Percentiles rank a stretch among this genome's conserved stretches.
phyloP scores from a whole-genome alignment of 2,888 invertebrate species.

The Polydrusus cervinus region DNA sequence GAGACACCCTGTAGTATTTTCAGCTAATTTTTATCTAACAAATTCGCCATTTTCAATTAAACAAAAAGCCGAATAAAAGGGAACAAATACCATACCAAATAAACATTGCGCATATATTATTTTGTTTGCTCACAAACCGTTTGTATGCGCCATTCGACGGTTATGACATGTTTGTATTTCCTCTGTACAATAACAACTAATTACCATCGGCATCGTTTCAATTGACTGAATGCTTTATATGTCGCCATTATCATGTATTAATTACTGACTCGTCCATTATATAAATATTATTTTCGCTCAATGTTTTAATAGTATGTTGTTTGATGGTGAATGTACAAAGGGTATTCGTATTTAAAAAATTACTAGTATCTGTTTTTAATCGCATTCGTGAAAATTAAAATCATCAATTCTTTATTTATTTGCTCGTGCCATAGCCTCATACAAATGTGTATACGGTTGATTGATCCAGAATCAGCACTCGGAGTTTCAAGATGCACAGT shows the following conservation, averaged over 20 bases:
- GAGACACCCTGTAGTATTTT: too few relatives aligned
- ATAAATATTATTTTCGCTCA: slow-evolving; percentile 29
- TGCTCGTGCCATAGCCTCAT: too few relatives aligned
- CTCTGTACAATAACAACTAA: slow-evolving; percentile 68
- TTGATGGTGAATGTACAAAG: slow-evolving; percentile 11
- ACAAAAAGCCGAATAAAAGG: slow-evolving; percentile 27
- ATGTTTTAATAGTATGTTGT: slow-evolving; percentile 19
- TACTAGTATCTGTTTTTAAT: too few relatives aligned
- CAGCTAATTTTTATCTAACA: neutral
- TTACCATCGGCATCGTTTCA: slow-evolving; percentile 69
- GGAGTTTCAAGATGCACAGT: too few relatives aligned
- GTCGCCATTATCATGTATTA: slow-evolving; percentile 33
- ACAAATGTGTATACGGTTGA: too few relatives aligned
- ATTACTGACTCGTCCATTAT: slow-evolving; percentile 31
- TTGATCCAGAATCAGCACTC: too few relatives aligned
- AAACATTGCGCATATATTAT: slow-evolving; percentile 47
- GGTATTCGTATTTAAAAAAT: slow-evolving; percentile 3
- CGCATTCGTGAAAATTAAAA: too few relatives aligned
- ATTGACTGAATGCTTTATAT: slow-evolving; percentile 64
- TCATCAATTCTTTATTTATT: too few relatives aligned
- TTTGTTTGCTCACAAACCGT: slow-evolving; percentile 52
- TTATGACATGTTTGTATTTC: slow-evolving; percentile 61
- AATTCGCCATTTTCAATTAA: slow-evolving; percentile 18
- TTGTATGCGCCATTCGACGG: slow-evolving; percentile 41
- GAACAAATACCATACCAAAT: slow-evolving; percentile 40